Conservation (phyloP, 2,888 invertebrate genomes). For the Drosophila ustulata region DNA sequence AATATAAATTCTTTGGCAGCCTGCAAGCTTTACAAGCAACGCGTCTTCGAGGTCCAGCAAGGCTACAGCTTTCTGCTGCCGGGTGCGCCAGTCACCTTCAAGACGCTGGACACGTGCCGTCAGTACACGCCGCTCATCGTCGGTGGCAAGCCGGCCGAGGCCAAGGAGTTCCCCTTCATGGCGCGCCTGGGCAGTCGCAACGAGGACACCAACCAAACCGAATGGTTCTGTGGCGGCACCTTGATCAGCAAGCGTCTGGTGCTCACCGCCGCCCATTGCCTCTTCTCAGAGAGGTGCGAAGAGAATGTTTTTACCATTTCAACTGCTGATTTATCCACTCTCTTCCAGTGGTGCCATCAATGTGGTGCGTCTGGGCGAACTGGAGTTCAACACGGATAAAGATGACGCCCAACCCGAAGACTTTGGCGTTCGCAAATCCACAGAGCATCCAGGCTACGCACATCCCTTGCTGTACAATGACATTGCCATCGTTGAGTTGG, state of each 20-base stretch:
- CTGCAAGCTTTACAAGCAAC: conserved; percentile 63
- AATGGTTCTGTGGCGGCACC: conserved; percentile 81
- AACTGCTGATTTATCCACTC: neutral
- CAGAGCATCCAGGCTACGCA: conserved; percentile 84
- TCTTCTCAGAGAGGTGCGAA: conserved; percentile 42
- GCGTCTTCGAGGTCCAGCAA: conserved; percentile 60
- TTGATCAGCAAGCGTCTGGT: conserved; percentile 67
- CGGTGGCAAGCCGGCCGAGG: conserved; percentile 71
- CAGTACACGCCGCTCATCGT: conserved; percentile 85
- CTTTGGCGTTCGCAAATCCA: conserved; percentile 67
- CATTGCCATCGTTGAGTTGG: conserved; percentile 86
- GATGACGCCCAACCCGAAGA: conserved; percentile 81
- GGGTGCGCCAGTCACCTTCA: conserved; percentile 34
- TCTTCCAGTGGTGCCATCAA: conserved; percentile 69
- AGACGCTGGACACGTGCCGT: conserved; percentile 61
- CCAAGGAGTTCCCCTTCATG: conserved; percentile 82
- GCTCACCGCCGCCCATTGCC: conserved; percentile 69
- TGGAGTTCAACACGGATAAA: conserved; percentile 71
- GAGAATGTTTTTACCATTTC: no score
- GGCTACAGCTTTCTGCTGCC: conserved; percentile 60
- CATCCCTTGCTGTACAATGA: conserved; percentile 85
- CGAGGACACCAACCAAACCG: conserved; percentile 22
- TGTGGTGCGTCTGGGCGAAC: conserved; percentile 79
- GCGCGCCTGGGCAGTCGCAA: conserved; percentile 66
- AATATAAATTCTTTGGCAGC: conserved; percentile 23